phyloP scores from a whole-genome alignment of 2,113 vertebrate species.

The Xenus cinereus region DNA sequence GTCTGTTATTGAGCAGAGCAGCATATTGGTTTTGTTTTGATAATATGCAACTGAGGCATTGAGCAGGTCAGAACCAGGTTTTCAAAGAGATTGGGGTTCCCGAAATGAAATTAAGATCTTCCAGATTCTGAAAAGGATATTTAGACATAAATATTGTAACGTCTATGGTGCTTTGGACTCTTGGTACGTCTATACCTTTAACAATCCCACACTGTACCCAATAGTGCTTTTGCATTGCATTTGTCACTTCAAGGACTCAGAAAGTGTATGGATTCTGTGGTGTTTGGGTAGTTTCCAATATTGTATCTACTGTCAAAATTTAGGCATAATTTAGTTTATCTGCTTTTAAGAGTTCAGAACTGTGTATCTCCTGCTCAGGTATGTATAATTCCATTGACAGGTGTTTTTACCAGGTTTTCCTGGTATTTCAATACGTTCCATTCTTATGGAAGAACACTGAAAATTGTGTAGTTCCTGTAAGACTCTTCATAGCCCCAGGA shows the following conservation, averaged over 20 bases:
- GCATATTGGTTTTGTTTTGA: background rate
- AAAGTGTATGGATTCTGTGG: background rate
- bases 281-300: background rate
- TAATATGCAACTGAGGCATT: background rate
- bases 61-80: background rate
- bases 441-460: background rate
- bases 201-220: background rate
- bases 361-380: background rate
- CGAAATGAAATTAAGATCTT: background rate
- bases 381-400: background rate
- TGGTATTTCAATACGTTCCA: background rate
- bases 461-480: background rate
- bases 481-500: background rate
- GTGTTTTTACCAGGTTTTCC: background rate
- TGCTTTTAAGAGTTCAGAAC: background rate
- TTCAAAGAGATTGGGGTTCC: background rate
- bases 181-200: background rate
- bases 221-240: background rate
- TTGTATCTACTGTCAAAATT: background rate
- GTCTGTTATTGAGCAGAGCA: background rate
- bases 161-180: background rate
- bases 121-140: background rate
- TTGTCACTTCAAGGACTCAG: background rate
- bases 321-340: background rate
- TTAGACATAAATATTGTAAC: background rate